Evolutionary conservation across 2,113 vertebrate species (phyloP).

Genomic region (Motacilla alba): DNA sequence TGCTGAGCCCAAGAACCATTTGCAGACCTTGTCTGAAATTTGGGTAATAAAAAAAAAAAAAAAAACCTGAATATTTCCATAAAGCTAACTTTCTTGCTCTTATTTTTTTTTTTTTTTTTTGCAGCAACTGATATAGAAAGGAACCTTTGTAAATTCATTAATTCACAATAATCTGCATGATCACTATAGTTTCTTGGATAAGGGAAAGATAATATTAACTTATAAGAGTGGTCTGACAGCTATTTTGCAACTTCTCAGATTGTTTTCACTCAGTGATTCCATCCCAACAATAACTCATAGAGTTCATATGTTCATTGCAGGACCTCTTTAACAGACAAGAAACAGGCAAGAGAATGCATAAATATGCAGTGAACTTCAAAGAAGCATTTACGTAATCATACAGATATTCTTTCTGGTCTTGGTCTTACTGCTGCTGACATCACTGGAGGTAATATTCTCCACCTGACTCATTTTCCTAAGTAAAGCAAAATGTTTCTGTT

Average conservation of each 20-base stretch:
- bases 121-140: background rate
- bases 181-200: background rate
- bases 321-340: background rate
- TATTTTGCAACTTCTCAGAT: background rate
- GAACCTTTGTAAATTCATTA: background rate
- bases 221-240: background rate
- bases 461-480: background rate
- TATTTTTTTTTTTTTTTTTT: background rate
- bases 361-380: background rate
- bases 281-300: background rate
- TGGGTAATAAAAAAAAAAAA: background rate
- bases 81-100: background rate
- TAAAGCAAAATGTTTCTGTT: background rate
- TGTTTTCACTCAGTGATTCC: background rate
- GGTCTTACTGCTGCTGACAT: background rate
- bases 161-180: background rate
- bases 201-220: background rate
- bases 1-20: background rate
- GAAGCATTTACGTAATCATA: background rate
- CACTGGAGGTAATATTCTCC: background rate
- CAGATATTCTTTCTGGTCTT: background rate
- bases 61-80: background rate
- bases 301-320: background rate
- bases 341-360: background rate
- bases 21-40: background rate